Percentiles rank a stretch among this genome's conserved stretches.
These are phyloP conservation scores for Paguma larvata DNA, from an alignment of 2,797 vertebrate species.

Conservation along the genomic window DNA sequence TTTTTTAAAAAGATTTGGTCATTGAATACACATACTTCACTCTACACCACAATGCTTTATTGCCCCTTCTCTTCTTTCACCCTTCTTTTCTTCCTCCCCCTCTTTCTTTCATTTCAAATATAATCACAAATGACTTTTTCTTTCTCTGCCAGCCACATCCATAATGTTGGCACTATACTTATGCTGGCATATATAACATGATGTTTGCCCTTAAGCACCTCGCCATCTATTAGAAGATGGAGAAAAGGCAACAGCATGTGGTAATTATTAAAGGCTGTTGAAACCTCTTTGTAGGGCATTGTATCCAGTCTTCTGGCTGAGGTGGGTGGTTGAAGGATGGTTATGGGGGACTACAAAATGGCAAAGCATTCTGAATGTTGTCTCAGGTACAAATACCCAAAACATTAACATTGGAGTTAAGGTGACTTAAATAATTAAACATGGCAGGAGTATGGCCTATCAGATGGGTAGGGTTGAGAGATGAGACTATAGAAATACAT, in stretches of 20 bases:
- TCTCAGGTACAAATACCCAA: background rate
- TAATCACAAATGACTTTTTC: background rate
- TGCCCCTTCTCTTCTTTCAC: no score
- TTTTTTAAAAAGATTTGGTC: background rate
- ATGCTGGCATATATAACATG: background rate
- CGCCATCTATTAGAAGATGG: background rate
- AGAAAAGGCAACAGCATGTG: background rate
- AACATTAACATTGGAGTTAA: background rate
- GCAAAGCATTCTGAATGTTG: background rate
- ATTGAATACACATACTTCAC: no score
- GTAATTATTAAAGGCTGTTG: background rate
- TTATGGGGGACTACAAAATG: background rate
- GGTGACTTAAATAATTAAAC: background rate
- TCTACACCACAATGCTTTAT: background rate
- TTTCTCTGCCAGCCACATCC: background rate
- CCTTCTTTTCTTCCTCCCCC: background rate
- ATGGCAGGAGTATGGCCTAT: background rate
- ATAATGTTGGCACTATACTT: background rate
- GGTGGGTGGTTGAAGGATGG: background rate
- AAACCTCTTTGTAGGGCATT: background rate
- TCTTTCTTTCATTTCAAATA: background rate
- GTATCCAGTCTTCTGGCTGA: background rate
- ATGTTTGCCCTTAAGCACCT: constrained; percentile 1
- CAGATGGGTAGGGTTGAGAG: background rate
- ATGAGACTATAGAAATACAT: background rate